Evolutionary conservation across 2,113 vertebrate genomes (phyloP).

Genomic region (Dunckerocampus dactyliophorus): DNA sequence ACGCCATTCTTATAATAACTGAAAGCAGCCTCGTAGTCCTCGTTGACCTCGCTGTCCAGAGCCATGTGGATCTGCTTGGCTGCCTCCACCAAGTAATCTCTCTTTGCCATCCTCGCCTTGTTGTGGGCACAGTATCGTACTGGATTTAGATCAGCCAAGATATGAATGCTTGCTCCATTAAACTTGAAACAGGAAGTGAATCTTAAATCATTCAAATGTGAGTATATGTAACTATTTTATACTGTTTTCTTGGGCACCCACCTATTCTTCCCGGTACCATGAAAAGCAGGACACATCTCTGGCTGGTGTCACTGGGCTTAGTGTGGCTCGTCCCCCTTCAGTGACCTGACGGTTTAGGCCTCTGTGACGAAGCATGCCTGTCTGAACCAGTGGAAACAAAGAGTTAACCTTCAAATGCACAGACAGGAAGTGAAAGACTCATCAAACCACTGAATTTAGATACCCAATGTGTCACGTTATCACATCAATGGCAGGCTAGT

Average conservation of each 20-base stretch:
- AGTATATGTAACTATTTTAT: neutral
- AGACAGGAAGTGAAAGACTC: slow-evolving; percentile 52
- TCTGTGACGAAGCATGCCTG: slow-evolving; percentile 43
- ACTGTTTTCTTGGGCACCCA: slow-evolving; percentile 5
- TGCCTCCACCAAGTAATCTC: slow-evolving; percentile 91
- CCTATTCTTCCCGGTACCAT: slow-evolving; percentile 50
- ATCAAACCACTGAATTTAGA: slow-evolving; percentile 4
- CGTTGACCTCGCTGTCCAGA: slow-evolving; percentile 89
- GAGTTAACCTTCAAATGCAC: slow-evolving; percentile 33
- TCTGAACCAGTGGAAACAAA: slow-evolving; percentile 39
- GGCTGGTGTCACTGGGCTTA: slow-evolving; percentile 19
- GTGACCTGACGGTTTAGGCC: slow-evolving; percentile 17
- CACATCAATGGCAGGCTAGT: too few relatives aligned
- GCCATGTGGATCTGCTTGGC: slow-evolving; percentile 95
- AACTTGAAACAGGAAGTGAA: slow-evolving; percentile 26
- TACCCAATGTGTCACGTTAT: neutral
- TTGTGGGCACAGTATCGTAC: slow-evolving; percentile 27
- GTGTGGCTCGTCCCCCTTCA: slow-evolving; percentile 4
- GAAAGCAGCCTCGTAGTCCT: slow-evolving; percentile 96
- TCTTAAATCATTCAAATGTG: neutral
- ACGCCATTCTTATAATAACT: slow-evolving; percentile 97
- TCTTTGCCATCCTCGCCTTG: slow-evolving; percentile 73
- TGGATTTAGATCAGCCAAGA: neutral
- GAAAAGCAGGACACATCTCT: slow-evolving; percentile 49
- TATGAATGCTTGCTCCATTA: neutral